Evolutionary conservation across 2,888 invertebrate genomes (phyloP).

Genomic region (Folsomia candida): DNA sequence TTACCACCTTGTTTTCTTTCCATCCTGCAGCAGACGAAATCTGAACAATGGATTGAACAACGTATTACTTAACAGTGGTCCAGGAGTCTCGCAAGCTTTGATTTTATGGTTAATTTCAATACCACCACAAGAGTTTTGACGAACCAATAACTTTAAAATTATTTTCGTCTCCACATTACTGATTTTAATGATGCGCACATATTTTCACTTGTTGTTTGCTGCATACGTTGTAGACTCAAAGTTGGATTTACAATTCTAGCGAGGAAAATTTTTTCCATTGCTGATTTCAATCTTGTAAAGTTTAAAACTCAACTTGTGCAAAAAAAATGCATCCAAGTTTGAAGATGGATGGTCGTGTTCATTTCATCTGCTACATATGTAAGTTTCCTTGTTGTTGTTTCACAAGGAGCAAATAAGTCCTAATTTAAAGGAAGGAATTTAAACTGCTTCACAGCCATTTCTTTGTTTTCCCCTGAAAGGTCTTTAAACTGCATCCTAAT

Average conservation of each 20-base stretch:
- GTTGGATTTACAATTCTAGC: too few relatives aligned
- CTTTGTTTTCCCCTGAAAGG: background rate
- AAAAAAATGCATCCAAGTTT: background rate
- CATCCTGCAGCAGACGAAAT: too few relatives aligned
- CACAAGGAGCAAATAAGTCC: background rate
- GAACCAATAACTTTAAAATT: background rate
- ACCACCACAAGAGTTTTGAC: background rate
- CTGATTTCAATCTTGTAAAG: background rate
- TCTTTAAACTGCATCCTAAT: background rate
- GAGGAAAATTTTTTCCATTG: too few relatives aligned
- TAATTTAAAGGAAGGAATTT: slow-evolving; percentile 3
- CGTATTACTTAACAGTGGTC: too few relatives aligned
- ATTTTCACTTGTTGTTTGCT: too few relatives aligned
- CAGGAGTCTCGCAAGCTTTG: too few relatives aligned
- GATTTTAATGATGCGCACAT: too few relatives aligned
- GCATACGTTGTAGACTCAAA: too few relatives aligned
- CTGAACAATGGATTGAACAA: too few relatives aligned
- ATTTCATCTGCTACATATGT: background rate
- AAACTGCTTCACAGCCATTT: background rate
- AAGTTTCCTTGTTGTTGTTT: background rate
- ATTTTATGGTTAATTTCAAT: background rate
- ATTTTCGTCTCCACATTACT: too few relatives aligned
- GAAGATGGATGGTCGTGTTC: background rate
- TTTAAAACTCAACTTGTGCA: background rate
- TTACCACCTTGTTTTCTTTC: slow-evolving; percentile 27